phyloP scores from a whole-genome alignment of 2,113 vertebrate genomes.

The Uria lomvia region DNA sequence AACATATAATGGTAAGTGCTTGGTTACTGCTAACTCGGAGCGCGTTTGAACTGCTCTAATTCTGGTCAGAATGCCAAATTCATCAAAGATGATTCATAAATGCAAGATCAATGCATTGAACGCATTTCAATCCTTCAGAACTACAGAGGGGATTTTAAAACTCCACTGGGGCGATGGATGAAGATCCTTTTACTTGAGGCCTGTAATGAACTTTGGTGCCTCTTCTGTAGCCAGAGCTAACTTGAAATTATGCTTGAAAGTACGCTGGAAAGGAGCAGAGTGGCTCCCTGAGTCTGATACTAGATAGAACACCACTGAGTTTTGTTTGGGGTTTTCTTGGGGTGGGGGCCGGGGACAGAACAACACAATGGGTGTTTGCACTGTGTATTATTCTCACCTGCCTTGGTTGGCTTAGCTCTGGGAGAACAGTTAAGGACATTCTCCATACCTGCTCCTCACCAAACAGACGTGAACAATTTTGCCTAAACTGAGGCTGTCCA shows the following conservation, averaged over 20 bases:
- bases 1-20: background rate
- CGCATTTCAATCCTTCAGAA: background rate
- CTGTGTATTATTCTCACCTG: background rate
- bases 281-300: background rate
- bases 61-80: background rate
- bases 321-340: too few species aligned
- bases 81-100: too few species aligned
- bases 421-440: background rate
- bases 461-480: background rate
- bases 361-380: rapidly evolving
- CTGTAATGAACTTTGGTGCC: background rate
- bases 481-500: background rate
- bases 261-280: background rate
- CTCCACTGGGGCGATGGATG: background rate
- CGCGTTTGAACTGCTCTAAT: background rate
- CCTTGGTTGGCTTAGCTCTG: background rate
- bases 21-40: background rate
- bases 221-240: background rate
- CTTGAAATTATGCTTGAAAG: background rate
- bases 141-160: background rate
- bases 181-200: background rate
- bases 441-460: background rate
- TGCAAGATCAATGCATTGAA: background rate
- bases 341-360: background rate
- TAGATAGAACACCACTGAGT: background rate